Conservation (phyloP, 2,113 vertebrate genomes). For the mouse (Mus musculus) region DNA sequence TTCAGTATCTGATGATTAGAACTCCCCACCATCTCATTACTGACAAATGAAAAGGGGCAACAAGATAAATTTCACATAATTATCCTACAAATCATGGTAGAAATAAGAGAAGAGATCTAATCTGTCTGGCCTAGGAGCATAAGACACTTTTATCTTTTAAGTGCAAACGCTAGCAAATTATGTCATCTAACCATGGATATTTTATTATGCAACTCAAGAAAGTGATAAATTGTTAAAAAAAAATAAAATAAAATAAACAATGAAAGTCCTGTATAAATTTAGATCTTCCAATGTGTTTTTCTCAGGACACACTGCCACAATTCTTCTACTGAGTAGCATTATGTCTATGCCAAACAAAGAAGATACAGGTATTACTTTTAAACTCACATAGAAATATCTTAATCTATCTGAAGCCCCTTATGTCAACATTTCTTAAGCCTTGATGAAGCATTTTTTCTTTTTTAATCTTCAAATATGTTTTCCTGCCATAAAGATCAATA, state of each 20-base stretch:
- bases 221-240: not conserved
- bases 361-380: not conserved
- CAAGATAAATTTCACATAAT: conserved; percentile 8
- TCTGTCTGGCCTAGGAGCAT: not conserved
- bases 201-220: not conserved
- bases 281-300: not conserved
- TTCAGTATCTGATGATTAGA: not conserved
- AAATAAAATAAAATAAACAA: not conserved
- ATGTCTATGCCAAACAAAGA: not conserved
- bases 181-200: not conserved
- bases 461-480: not conserved
- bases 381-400: not conserved
- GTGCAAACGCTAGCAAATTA: not conserved
- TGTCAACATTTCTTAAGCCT: not conserved
- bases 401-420: not conserved
- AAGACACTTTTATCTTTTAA: conserved; percentile 33
- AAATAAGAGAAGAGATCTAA: not conserved
- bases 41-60: not conserved
- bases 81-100: not conserved
- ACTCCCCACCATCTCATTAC: not conserved
- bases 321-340: not conserved
- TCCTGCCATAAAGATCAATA: not conserved
- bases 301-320: not conserved
- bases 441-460: not conserved
- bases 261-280: not conserved